Conservation (phyloP, 2,797 vertebrate genomes). For the Coregonus suidteri region DNA sequence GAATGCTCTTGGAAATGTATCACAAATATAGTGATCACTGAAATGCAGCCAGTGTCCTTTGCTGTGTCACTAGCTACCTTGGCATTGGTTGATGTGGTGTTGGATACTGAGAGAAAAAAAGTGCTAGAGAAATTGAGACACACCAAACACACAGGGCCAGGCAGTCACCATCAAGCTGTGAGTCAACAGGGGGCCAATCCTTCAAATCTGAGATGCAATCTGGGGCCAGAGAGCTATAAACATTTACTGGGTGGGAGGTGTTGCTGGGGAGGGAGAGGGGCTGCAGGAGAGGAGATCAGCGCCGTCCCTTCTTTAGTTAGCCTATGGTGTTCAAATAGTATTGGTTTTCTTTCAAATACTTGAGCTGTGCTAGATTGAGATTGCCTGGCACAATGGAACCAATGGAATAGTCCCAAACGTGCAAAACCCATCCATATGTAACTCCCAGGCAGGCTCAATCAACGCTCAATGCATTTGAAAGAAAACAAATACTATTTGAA, state of each 20-base stretch:
- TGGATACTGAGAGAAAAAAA: slow-evolving; percentile 25
- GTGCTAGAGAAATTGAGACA: slow-evolving; percentile 64
- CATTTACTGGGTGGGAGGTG: slow-evolving; percentile 75
- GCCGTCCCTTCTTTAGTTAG: slow-evolving; percentile 58
- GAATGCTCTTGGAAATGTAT: background rate
- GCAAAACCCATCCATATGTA: background rate
- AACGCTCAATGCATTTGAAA: background rate
- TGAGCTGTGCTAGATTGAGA: too few relatives aligned
- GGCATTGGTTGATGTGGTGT: slow-evolving; percentile 31
- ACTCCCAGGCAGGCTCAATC: background rate
- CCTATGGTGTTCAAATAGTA: slow-evolving; percentile 43
- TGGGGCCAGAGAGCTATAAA: slow-evolving; percentile 70
- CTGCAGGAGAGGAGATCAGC: slow-evolving; percentile 65
- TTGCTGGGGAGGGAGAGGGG: slow-evolving; percentile 48
- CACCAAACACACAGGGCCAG: slow-evolving; percentile 64
- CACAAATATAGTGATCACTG: background rate
- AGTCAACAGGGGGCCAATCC: slow-evolving; percentile 72
- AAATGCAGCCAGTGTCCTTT: slow-evolving; percentile 1
- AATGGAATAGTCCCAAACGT: background rate
- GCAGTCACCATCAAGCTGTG: slow-evolving; percentile 73
- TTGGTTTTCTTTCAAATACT: background rate
- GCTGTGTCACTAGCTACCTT: slow-evolving; percentile 2
- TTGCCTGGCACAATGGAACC: background rate
- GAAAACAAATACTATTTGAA: background rate
- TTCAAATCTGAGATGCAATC: slow-evolving; percentile 75